Conservation (phyloP, 2,113 vertebrate species). For the Gallinago undulata region DNA sequence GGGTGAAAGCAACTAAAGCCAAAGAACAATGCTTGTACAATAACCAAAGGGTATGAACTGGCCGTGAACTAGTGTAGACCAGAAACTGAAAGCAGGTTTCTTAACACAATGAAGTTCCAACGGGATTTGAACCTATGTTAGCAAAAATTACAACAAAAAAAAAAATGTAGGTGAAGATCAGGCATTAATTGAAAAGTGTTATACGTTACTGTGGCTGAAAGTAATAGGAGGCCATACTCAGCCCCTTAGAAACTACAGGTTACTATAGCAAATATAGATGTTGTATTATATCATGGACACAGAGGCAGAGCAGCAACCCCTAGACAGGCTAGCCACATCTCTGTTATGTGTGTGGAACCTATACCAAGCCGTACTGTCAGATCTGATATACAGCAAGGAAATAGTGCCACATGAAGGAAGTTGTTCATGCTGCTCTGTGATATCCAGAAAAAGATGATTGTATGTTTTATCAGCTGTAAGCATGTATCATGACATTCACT, state of each 20-base stretch:
- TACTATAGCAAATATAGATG: neutral
- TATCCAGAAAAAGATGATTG: neutral
- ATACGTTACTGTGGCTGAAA: neutral
- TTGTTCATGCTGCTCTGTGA: neutral
- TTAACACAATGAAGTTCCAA: neutral
- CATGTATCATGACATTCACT: neutral
- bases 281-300: neutral
- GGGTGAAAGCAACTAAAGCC: neutral
- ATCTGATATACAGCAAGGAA: neutral
- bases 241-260: neutral
- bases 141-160: neutral
- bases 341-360: neutral
- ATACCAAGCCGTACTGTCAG: neutral
- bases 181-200: neutral
- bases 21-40: neutral
- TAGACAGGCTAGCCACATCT: neutral
- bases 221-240: neutral
- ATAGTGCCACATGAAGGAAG: constrained; percentile 16
- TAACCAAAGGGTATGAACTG: neutral
- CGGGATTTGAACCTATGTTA: neutral
- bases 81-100: neutral
- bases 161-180: neutral
- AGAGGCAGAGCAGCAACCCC: neutral
- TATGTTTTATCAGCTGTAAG: neutral
- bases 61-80: neutral